phyloP scores from a whole-genome alignment of 1,140 invertebrate species.

The Ridgeia piscesae region DNA sequence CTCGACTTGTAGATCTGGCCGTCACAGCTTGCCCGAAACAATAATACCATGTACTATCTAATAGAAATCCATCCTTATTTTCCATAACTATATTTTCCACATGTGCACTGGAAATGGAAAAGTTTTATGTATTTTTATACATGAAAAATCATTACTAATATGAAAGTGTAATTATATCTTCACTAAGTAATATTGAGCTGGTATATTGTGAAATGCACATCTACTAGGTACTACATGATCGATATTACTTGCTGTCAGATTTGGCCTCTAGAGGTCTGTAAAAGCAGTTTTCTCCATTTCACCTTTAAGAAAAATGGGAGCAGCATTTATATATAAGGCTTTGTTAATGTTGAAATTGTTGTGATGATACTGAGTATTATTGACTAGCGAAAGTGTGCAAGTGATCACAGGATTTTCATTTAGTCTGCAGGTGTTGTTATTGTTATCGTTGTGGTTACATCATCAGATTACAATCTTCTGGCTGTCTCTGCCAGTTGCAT shows the following conservation, averaged over 20 bases:
- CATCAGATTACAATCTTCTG: neutral
- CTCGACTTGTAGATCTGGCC: neutral
- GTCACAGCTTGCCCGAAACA: neutral
- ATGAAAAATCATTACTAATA: neutral
- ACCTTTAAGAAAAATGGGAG: neutral
- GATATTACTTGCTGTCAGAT: neutral
- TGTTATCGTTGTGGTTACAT: neutral
- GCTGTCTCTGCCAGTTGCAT: neutral
- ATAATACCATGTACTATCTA: neutral
- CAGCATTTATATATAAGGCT: neutral
- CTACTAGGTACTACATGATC: neutral
- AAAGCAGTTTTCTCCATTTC: neutral
- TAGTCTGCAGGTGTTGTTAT: constrained; percentile 1
- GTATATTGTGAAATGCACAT: neutral
- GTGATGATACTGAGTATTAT: neutral
- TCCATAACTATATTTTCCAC: neutral
- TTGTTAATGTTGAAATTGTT: neutral
- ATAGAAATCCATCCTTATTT: neutral
- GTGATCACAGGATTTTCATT: neutral
- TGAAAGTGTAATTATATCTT: neutral
- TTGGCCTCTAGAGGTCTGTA: neutral
- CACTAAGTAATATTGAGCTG: neutral
- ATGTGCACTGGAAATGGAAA: neutral
- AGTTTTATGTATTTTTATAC: neutral
- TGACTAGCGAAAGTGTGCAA: neutral